Evolutionary conservation across 2,888 invertebrate genomes (phyloP).

Genomic region (Taphrorychus bicolor): DNA sequence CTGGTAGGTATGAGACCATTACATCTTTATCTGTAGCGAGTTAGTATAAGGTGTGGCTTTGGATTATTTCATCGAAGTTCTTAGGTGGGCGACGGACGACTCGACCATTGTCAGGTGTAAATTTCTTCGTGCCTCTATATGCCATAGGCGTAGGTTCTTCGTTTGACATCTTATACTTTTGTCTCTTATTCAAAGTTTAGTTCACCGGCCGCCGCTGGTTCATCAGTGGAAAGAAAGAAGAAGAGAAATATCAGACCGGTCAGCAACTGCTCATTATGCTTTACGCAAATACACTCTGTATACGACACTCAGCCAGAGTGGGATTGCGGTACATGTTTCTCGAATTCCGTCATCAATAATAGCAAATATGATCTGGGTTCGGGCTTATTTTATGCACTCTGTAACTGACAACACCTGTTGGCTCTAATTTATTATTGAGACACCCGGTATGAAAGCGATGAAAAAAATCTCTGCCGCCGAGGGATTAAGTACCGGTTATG

Average conservation of each 20-base stretch:
- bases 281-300: conserved; percentile 50
- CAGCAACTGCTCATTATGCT: conserved; percentile 51
- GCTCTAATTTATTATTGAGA: background rate
- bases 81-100: conserved; percentile 53
- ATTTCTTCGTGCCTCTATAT: conserved; percentile 46
- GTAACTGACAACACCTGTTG: conserved; percentile 29
- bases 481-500: too few relatives aligned
- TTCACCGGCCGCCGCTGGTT: conserved; percentile 13
- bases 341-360: conserved; percentile 58
- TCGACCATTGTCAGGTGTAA: conserved; percentile 58
- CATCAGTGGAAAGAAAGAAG: conserved; percentile 8
- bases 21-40: conserved; percentile 58
- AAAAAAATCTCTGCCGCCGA: too few relatives aligned
- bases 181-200: background rate
- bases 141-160: background rate
- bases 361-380: conserved; percentile 53
- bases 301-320: conserved; percentile 34
- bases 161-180: too few relatives aligned
- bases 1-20: conserved; percentile 55
- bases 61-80: conserved; percentile 60
- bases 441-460: background rate
- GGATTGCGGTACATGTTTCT: conserved; percentile 57
- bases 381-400: conserved; percentile 29
- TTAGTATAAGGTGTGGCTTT: conserved; percentile 54
- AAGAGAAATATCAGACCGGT: conserved; percentile 41